Conservation (phyloP, 2,113 vertebrate species). For the Amphiprion ocellaris region DNA sequence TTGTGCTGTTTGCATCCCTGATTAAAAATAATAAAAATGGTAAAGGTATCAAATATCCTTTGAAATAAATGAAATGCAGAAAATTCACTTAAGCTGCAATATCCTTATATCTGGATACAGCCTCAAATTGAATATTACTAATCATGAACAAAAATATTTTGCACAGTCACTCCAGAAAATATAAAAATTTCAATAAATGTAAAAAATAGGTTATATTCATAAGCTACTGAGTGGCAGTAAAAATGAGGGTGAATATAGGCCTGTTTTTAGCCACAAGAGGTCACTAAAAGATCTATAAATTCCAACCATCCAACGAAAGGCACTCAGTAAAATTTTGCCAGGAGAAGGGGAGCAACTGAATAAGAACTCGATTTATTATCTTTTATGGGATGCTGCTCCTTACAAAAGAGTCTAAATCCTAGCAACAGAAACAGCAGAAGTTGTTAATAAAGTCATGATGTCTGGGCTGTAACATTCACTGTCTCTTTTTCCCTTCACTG, state of each 20-base stretch:
- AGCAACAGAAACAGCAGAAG: slow-evolving; percentile 34
- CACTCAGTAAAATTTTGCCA: background rate
- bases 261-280: slow-evolving; percentile 67
- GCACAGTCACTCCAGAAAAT: too few species aligned
- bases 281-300: slow-evolving; percentile 39
- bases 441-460: slow-evolving; percentile 54
- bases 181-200: too few species aligned
- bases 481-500: slow-evolving; percentile 21
- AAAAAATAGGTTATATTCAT: too few species aligned
- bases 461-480: slow-evolving; percentile 23
- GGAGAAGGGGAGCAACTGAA: background rate
- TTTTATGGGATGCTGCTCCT: background rate
- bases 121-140: too few species aligned
- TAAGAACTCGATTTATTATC: slow-evolving; percentile 2
- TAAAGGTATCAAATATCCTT: too few species aligned
- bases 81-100: too few species aligned
- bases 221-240: background rate
- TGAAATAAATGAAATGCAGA: too few species aligned
- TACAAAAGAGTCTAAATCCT: slow-evolving; percentile 3
- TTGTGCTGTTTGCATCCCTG: too few species aligned
- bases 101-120: too few species aligned
- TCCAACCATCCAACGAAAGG: background rate
- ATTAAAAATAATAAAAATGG: too few species aligned
- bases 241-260: too few species aligned
- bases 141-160: too few species aligned